These are phyloP conservation scores for Tholera decimalis DNA, from an alignment of 2,888 invertebrate genomes.

Conservation along the genomic window DNA sequence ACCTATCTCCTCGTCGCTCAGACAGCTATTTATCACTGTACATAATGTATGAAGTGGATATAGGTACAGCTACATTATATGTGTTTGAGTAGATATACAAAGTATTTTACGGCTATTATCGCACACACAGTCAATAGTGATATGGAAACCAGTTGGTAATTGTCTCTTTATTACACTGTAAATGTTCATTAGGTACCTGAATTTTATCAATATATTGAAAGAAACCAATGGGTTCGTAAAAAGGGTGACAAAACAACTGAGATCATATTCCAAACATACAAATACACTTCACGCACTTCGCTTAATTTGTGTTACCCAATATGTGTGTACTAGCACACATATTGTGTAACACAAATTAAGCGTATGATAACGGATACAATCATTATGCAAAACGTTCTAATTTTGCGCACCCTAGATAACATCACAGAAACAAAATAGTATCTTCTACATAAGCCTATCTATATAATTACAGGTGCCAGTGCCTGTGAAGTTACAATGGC, in stretches of 20 bases:
- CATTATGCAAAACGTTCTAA: constrained; percentile 34
- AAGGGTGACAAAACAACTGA: too few relatives aligned
- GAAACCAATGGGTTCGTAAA: too few relatives aligned
- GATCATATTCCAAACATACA: too few relatives aligned
- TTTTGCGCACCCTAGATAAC: constrained; percentile 48
- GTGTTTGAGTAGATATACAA: constrained; percentile 39
- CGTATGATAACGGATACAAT: constrained; percentile 52
- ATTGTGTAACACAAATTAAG: constrained; percentile 30
- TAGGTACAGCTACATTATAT: constrained; percentile 16
- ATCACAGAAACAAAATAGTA: constrained; percentile 1
- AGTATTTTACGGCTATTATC: constrained; percentile 48
- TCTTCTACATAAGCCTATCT: constrained; percentile 14
- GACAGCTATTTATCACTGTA: constrained; percentile 30
- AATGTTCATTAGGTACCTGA: constrained; percentile 14
- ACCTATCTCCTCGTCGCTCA: constrained; percentile 44
- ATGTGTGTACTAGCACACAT: constrained; percentile 6
- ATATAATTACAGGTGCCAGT: constrained; percentile 60
- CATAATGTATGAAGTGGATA: constrained; percentile 35
- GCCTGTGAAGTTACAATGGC: constrained; percentile 75
- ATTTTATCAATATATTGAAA: not conserved
- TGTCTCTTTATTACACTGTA: constrained; percentile 18
- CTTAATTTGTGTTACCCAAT: too few relatives aligned
- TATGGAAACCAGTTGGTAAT: constrained; percentile 54
- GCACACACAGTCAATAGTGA: constrained; percentile 55
- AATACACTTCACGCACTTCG: not conserved